These are phyloP conservation scores for Hippocampus mohnikei DNA, from an alignment of 2,113 vertebrate species.

Conservation along the genomic window DNA sequence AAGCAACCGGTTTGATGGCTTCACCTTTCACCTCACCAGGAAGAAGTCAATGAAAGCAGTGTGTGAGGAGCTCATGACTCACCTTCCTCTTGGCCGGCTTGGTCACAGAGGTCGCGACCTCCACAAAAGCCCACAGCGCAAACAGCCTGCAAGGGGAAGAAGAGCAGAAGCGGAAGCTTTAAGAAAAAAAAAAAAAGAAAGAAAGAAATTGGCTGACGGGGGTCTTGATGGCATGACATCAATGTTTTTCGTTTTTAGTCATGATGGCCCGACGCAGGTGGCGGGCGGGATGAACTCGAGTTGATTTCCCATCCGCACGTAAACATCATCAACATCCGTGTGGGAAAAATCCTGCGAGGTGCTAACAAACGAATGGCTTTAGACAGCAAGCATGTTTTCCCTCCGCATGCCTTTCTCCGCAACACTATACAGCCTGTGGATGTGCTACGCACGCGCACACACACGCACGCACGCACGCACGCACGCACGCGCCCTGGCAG, in stretches of 20 bases:
- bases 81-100: slow-evolving; percentile 65
- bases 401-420: slow-evolving; percentile 44
- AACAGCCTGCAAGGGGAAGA: slow-evolving; percentile 49
- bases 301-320: slow-evolving; percentile 32
- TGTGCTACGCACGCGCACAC: slow-evolving; percentile 25
- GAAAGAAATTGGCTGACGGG: slow-evolving; percentile 20
- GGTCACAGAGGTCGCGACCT: slow-evolving; percentile 56
- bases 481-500: slow-evolving; percentile 2
- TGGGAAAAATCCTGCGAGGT: slow-evolving; percentile 16
- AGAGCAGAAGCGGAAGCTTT: slow-evolving; percentile 6
- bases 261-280: slow-evolving; percentile 37
- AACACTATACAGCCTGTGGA: slow-evolving; percentile 52
- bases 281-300: slow-evolving; percentile 19
- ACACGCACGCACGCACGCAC: slow-evolving; percentile 20
- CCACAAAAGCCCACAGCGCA: slow-evolving; percentile 66
- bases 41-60: slow-evolving; percentile 21
- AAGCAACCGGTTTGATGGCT: not conserved
- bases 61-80: slow-evolving; percentile 50
- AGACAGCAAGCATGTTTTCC: slow-evolving; percentile 49
- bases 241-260: not conserved
- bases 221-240: slow-evolving; percentile 24
- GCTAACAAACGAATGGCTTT: slow-evolving; percentile 50
- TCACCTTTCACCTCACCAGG: slow-evolving; percentile 19
- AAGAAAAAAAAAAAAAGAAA: slow-evolving; percentile 15
- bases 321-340: slow-evolving; percentile 16